Conservation (phyloP, 2,113 vertebrate species). For the Struthidea cinerea region DNA sequence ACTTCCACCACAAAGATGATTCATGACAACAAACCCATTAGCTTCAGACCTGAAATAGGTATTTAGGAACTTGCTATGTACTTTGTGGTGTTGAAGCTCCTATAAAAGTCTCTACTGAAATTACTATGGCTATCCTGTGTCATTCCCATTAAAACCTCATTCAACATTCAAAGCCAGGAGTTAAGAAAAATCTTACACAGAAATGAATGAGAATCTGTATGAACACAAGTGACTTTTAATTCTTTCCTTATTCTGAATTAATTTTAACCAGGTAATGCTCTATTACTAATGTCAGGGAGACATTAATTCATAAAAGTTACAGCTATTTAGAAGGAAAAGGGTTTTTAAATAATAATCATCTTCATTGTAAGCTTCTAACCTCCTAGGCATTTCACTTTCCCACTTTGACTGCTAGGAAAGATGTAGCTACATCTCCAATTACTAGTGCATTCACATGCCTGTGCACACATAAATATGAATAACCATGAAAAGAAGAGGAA, state of each 20-base stretch:
- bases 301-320: background rate
- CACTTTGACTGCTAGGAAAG: background rate
- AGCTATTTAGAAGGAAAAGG: background rate
- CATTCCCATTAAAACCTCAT: background rate
- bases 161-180: background rate
- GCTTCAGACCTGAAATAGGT: background rate
- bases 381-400: background rate
- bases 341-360: background rate
- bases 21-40: background rate
- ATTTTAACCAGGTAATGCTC: background rate
- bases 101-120: background rate
- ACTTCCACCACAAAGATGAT: background rate
- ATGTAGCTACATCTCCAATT: background rate
- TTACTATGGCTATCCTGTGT: background rate
- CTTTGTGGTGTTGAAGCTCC: background rate
- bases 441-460: background rate
- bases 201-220: background rate
- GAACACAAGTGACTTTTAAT: background rate
- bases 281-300: background rate
- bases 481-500: background rate
- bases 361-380: background rate
- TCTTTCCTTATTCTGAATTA: background rate
- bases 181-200: background rate
- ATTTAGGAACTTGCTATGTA: background rate
- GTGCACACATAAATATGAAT: background rate